Conservation (phyloP, 2,113 vertebrate genomes). For the Emydura subglobosa region DNA sequence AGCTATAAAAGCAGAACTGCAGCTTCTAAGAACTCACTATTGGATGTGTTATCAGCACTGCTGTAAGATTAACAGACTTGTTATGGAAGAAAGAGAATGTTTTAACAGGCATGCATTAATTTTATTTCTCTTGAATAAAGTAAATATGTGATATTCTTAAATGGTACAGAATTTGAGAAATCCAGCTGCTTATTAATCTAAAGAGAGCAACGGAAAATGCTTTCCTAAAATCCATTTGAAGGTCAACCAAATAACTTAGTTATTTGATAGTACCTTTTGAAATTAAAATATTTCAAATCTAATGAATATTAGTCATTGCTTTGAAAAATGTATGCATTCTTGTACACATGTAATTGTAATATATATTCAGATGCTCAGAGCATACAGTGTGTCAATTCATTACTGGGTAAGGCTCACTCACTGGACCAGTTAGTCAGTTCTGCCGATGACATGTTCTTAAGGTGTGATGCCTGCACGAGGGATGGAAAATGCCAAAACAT, state of each 20-base stretch:
- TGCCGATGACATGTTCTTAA: not conserved
- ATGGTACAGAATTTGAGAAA: not conserved
- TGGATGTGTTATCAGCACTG: slow-evolving; percentile 71
- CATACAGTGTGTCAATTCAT: too few species aligned
- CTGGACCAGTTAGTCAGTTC: not conserved
- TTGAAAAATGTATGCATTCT: not conserved
- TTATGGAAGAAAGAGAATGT: slow-evolving; percentile 32
- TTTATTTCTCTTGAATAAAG: not conserved
- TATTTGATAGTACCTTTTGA: not conserved
- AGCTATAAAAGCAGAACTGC: slow-evolving; percentile 70
- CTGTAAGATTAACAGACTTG: slow-evolving; percentile 57
- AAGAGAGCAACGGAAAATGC: not conserved
- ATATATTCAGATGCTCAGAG: not conserved
- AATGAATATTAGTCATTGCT: not conserved
- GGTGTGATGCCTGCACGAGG: not conserved
- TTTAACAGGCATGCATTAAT: slow-evolving; percentile 31
- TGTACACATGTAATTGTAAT: not conserved
- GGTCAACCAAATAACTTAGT: not conserved
- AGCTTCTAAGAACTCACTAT: slow-evolving; percentile 67
- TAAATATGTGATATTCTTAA: not conserved
- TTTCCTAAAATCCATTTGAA: not conserved
- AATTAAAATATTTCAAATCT: not conserved
- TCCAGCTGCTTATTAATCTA: not conserved
- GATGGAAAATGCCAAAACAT: not conserved
- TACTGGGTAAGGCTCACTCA: too few species aligned